A percentile compares a stretch with the other conserved stretches of the same genome.
These are phyloP conservation scores for Idaea dimidiata DNA, from an alignment of 2,888 invertebrate genomes.

Conservation along the genomic window DNA sequence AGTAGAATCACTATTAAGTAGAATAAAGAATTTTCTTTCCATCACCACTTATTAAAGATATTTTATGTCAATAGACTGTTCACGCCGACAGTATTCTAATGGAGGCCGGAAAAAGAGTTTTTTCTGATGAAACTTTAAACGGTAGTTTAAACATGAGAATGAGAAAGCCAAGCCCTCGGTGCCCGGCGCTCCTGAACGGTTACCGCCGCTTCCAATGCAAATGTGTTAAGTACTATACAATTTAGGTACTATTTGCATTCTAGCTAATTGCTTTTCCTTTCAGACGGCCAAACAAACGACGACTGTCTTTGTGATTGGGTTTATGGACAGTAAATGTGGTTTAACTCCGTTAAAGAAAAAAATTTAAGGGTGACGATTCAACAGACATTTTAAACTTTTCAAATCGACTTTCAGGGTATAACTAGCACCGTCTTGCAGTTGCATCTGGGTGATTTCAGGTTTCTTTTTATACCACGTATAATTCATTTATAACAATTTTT, in stretches of 20 bases:
- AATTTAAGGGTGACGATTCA: no score
- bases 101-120: conserved; percentile 36
- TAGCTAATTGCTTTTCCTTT: conserved; percentile 76
- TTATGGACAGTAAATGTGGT: conserved; percentile 36
- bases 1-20: no score
- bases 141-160: conserved; percentile 49
- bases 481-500: no score
- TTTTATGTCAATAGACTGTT: conserved; percentile 11
- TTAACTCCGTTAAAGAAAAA: neutral
- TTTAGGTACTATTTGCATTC: conserved; percentile 70
- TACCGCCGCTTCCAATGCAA: conserved; percentile 65
- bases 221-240: conserved; percentile 63
- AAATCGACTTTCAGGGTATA: no score
- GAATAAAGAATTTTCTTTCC: neutral
- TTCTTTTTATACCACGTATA: no score
- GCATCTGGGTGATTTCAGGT: no score
- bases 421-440: no score
- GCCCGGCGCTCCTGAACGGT: conserved; percentile 22
- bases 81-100: conserved; percentile 20
- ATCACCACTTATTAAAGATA: conserved; percentile 6
- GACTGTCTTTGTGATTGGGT: conserved; percentile 46
- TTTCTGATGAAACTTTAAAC: conserved; percentile 51
- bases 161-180: conserved; percentile 45
- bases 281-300: conserved; percentile 52
- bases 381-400: no score